Conservation (phyloP, 2,113 vertebrate species). For the Speoplatyrhinus poulsoni region DNA sequence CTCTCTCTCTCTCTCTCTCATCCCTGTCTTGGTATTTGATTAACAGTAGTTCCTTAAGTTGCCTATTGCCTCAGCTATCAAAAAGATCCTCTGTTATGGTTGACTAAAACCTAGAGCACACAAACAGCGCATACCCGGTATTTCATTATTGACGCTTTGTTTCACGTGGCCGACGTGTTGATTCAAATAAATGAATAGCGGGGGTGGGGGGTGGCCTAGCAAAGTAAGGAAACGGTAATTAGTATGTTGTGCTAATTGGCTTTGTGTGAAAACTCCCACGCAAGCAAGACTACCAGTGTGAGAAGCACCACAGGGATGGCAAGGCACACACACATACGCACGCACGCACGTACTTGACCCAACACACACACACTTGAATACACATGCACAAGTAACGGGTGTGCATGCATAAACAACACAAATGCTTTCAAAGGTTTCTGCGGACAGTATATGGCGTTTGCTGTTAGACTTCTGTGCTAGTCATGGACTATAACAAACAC, state of each 20-base stretch:
- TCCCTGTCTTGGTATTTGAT: conserved; percentile 18
- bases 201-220: conserved; percentile 24
- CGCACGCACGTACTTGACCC: too few relatives aligned
- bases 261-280: conserved; percentile 62
- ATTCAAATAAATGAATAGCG: conserved; percentile 61
- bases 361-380: too few relatives aligned
- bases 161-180: conserved; percentile 50
- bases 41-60: conserved; percentile 34
- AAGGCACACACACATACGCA: too few relatives aligned
- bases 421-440: too few relatives aligned
- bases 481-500: too few relatives aligned
- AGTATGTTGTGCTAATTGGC: conserved; percentile 68
- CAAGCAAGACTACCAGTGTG: conserved; percentile 31
- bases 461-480: too few relatives aligned
- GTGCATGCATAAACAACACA: too few relatives aligned
- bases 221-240: conserved; percentile 57
- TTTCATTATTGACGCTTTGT: conserved; percentile 27
- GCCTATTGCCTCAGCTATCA: conserved; percentile 30
- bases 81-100: conserved; percentile 35
- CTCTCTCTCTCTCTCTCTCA: not conserved
- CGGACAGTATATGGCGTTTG: too few relatives aligned
- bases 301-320: conserved; percentile 38
- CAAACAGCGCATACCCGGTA: conserved; percentile 17
- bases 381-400: too few relatives aligned
- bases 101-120: conserved; percentile 45